A percentile compares a stretch with the other conserved stretches of the same genome.
phyloP scores from a whole-genome alignment of 2,888 invertebrate species.

The Apodemia mormo region DNA sequence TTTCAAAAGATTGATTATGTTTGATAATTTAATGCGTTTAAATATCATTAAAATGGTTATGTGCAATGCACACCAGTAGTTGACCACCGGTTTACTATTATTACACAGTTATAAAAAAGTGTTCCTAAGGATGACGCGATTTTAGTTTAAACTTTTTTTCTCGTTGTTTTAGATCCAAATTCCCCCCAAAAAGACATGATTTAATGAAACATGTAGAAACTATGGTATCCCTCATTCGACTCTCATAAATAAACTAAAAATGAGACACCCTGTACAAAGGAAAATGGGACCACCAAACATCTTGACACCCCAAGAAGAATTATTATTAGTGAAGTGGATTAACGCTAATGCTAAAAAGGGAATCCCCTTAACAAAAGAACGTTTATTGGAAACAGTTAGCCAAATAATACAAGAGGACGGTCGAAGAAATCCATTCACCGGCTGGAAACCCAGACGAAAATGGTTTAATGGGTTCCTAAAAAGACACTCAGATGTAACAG shows the following conservation, averaged over 20 bases:
- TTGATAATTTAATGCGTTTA: slow-evolving; percentile 4
- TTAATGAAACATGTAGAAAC: slow-evolving; percentile 22
- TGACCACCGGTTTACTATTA: slow-evolving; percentile 13
- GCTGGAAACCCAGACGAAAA: slow-evolving; percentile 4
- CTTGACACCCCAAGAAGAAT: not conserved
- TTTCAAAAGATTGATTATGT: not conserved
- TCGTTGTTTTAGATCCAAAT: slow-evolving; percentile 10
- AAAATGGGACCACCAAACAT: slow-evolving; percentile 23
- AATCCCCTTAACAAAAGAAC: slow-evolving; percentile 13
- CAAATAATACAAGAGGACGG: slow-evolving; percentile 3
- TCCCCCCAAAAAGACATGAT: too few species aligned
- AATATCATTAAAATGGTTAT: slow-evolving; percentile 11
- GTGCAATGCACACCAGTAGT: slow-evolving; percentile 14
- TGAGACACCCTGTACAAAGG: slow-evolving; percentile 24
- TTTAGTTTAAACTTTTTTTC: slow-evolving; percentile 7
- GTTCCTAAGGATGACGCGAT: slow-evolving; percentile 13
- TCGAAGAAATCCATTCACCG: too few species aligned
- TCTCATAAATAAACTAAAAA: slow-evolving; percentile 26
- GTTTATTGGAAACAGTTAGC: slow-evolving; percentile 16
- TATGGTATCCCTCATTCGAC: slow-evolving; percentile 24
- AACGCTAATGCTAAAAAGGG: slow-evolving; percentile 20
- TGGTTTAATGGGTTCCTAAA: not conserved
- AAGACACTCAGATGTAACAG: too few species aligned
- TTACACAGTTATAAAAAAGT: too few species aligned
- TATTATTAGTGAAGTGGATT: slow-evolving; percentile 15